phyloP scores from a whole-genome alignment of 2,113 vertebrate species.

The Labrus mixtus region DNA sequence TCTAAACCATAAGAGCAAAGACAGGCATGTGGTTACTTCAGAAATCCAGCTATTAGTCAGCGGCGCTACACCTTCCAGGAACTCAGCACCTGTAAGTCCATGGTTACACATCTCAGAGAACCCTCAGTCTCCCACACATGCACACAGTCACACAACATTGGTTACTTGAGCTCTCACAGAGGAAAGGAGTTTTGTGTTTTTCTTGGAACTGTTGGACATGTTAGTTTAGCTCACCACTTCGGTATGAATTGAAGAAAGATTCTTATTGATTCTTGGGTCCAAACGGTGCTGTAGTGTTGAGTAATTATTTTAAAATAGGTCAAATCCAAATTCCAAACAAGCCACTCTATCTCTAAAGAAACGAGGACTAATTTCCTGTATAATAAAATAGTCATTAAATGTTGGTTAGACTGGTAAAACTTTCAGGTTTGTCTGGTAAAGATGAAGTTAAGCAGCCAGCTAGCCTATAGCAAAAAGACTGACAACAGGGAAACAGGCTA shows the following conservation, averaged over 20 bases:
- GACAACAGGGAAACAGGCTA: no score
- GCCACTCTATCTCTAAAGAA: no score
- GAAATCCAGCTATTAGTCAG: constrained; percentile 73
- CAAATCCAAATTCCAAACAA: no score
- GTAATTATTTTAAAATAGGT: no score
- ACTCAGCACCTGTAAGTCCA: constrained; percentile 63
- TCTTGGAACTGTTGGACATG: constrained; percentile 6
- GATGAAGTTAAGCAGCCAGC: no score
- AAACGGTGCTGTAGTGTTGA: not conserved
- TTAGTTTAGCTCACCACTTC: not conserved
- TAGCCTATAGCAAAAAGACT: no score
- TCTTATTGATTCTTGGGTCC: not conserved
- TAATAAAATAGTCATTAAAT: no score
- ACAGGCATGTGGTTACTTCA: constrained; percentile 52
- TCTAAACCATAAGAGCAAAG: constrained; percentile 28
- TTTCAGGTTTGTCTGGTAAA: no score
- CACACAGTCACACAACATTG: not conserved
- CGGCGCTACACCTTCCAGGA: constrained; percentile 77
- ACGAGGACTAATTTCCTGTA: no score
- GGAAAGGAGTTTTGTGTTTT: constrained; percentile 11
- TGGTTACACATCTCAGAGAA: constrained; percentile 34
- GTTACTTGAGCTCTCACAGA: constrained; percentile 7
- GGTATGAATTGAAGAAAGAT: not conserved
- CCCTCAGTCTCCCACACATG: not conserved
- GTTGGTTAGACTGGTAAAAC: no score